These are phyloP conservation scores for Oceanites oceanicus DNA, from an alignment of 2,113 vertebrate species.

Conservation along the genomic window DNA sequence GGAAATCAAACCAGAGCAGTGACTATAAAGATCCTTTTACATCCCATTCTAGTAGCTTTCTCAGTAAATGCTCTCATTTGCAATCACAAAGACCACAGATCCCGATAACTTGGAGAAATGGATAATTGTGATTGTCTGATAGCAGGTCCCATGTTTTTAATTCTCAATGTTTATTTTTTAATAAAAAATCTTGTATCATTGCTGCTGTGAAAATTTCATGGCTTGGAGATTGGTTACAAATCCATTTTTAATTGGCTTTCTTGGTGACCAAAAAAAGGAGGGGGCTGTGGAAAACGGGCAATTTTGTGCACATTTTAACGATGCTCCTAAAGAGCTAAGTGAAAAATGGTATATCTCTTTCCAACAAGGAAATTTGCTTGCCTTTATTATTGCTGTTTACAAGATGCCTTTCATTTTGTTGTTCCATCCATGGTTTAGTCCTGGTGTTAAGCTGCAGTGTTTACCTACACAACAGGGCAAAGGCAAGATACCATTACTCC, in stretches of 20 bases:
- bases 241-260: neutral
- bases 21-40: neutral
- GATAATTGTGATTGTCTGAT: neutral
- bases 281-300: neutral
- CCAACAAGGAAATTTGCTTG: neutral
- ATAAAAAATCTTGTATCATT: neutral
- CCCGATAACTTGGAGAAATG: neutral
- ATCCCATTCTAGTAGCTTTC: neutral
- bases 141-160: neutral
- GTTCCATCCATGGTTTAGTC: neutral
- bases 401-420: neutral
- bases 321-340: neutral
- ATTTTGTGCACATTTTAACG: neutral
- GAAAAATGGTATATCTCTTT: neutral
- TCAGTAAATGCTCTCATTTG: neutral
- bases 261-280: neutral
- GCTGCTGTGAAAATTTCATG: neutral
- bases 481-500: neutral
- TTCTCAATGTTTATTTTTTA: neutral
- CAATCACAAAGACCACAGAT: neutral
- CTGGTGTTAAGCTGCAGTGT: neutral
- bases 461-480: neutral
- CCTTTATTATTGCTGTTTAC: neutral
- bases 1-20: neutral
- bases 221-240: neutral